phyloP scores from a whole-genome alignment of 1,140 invertebrate species.

The Chironomus striatipennis region DNA sequence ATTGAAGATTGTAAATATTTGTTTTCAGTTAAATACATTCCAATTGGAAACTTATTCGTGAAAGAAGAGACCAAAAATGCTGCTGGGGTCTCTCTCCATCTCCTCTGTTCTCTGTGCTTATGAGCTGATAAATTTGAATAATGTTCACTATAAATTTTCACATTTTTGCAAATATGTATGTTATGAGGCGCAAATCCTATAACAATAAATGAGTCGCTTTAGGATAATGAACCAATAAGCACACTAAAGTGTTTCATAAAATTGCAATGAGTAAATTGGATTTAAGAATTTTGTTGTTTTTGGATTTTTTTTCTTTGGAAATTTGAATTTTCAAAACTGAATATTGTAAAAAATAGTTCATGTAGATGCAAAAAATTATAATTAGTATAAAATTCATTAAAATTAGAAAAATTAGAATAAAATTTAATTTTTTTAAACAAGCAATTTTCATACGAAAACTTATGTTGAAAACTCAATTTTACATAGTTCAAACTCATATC shows the following conservation, averaged over 20 bases:
- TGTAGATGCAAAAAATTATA: too few species aligned
- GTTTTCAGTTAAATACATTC: not conserved
- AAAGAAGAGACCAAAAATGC: constrained; percentile 13
- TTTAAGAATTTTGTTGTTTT: too few species aligned
- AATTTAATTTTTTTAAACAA: too few species aligned
- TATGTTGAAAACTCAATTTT: too few species aligned
- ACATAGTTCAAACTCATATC: too few species aligned
- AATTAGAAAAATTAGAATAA: too few species aligned
- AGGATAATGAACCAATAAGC: constrained; percentile 6
- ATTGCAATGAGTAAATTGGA: not conserved
- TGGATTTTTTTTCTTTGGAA: too few species aligned
- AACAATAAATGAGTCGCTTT: constrained; percentile 2
- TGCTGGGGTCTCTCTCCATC: not conserved
- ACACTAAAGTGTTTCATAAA: constrained; percentile 20
- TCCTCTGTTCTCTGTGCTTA: too few species aligned
- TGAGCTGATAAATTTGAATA: constrained; percentile 23
- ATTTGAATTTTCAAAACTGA: too few species aligned
- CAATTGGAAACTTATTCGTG: not conserved
- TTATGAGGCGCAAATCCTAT: not conserved
- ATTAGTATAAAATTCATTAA: too few species aligned
- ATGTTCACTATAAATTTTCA: constrained; percentile 19
- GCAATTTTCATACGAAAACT: too few species aligned
- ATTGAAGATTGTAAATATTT: constrained; percentile 20
- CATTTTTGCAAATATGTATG: not conserved
- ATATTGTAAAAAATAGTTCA: too few species aligned